Evolutionary conservation across 2,888 invertebrate genomes (phyloP).

Genomic region (Trachelus iudaicus): DNA sequence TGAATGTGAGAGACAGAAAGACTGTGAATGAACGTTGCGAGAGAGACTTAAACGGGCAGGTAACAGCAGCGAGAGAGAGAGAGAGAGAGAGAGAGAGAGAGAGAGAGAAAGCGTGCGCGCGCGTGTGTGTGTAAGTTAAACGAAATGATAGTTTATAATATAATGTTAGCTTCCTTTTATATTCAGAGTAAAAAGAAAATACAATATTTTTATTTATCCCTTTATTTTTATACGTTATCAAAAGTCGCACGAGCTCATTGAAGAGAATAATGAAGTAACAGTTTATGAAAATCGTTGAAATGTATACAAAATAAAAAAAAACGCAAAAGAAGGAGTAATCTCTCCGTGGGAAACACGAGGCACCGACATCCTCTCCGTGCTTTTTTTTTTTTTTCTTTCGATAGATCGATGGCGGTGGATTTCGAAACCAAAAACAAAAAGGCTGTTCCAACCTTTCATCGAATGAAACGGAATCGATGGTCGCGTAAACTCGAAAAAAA

Average conservation of each 20-base stretch:
- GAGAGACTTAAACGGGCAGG: not conserved
- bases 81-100: conserved; percentile 25
- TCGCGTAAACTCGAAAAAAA: conserved; percentile 11
- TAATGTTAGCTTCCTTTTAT: conserved; percentile 6
- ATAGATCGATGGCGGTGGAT: not conserved
- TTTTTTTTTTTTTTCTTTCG: not conserved
- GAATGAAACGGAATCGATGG: conserved; percentile 7
- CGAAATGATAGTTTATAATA: not conserved
- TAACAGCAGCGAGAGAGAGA: conserved; percentile 14
- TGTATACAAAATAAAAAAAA: conserved; percentile 13
- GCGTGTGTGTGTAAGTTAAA: not conserved
- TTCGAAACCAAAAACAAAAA: not conserved
- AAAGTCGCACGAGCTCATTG: conserved; percentile 23
- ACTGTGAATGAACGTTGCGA: conserved; percentile 10
- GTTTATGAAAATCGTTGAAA: conserved; percentile 23
- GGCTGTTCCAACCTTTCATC: not conserved
- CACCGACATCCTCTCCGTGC: not conserved
- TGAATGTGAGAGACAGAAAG: not conserved
- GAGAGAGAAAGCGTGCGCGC: conserved; percentile 20
- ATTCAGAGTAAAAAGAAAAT: conserved; percentile 40
- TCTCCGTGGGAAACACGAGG: not conserved
- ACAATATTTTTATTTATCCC: conserved; percentile 59
- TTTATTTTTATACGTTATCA: conserved; percentile 58
- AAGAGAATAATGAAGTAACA: conserved; percentile 16
- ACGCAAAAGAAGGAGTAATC: conserved; percentile 3